Percentiles rank a stretch among this genome's conserved stretches.
Evolutionary conservation across 1,140 invertebrate genomes (phyloP).

Genomic region (Mya arenaria): DNA sequence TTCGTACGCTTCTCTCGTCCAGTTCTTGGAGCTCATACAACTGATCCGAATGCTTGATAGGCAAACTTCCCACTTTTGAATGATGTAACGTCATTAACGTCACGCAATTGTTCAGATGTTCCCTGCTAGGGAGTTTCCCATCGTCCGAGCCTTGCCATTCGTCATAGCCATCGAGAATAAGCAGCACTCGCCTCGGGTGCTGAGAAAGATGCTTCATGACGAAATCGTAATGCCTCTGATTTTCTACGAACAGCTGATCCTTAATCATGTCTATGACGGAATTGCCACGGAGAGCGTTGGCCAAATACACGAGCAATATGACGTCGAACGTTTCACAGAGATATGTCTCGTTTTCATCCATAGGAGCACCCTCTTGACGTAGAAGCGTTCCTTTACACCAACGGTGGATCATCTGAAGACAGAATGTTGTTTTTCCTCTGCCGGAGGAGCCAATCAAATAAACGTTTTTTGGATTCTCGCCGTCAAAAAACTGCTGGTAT

Average conservation of each 20-base stretch:
- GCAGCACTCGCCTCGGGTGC: neutral
- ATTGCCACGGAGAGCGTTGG: neutral
- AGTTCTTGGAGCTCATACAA: neutral
- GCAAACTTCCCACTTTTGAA: neutral
- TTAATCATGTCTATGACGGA: neutral
- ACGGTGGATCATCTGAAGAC: neutral
- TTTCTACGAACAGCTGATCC: neutral
- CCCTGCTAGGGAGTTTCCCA: neutral
- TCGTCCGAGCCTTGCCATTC: neutral
- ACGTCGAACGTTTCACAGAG: neutral
- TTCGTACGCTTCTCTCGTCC: neutral
- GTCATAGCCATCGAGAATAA: neutral
- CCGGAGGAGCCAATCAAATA: neutral
- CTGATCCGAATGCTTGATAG: neutral
- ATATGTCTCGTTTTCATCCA: neutral
- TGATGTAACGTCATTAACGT: neutral
- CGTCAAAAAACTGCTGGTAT: neutral
- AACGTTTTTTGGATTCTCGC: neutral
- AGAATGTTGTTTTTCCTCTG: neutral
- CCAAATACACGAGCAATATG: neutral
- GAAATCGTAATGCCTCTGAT: neutral
- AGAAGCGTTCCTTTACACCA: neutral
- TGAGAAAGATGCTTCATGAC: neutral
- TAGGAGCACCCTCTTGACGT: neutral
- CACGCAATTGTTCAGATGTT: neutral